Base-by-base conservation (phyloP, 2,888 invertebrate genomes). In the Lutraria lutraria region DNA sequence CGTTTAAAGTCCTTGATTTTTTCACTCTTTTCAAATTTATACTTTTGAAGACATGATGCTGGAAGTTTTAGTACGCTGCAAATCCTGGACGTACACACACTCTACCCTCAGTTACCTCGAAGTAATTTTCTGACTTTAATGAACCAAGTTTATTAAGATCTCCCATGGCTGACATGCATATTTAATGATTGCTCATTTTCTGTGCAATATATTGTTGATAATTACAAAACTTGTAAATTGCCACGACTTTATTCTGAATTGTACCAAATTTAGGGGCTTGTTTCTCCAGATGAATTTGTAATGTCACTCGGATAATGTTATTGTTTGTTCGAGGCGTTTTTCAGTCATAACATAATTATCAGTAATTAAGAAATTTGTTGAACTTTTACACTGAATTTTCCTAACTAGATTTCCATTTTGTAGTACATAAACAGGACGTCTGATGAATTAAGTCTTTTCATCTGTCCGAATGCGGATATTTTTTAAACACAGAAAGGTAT, bases 1-100 rank as follows among this genome's bases (percentile, higher is more conserved):
- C n/a, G 25, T 68, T 68, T 68, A 25, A 68, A 68, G 63, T 25
- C 25, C 25, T 68, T 68, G 12, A 68, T 12, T 99, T 99, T 0
- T 79, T 99, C 12, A 25, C 8, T n/a, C 19, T 68, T 68, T 68
- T 68, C 63, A 68, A 68, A 68, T 68, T 68, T 68, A 76, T 76
- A 31, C 76, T 19, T 19, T 76, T 76, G 76, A 76, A 34, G 25
- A 34, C 29, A 76, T 76, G 31, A 31, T 31, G 34, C 31, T 19
- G 43, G 21, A 68, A 68, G 63, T 68, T 68, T 68, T 68, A n/a
- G 25, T 68, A n/a, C 25, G 25, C 63, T 76, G 29, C 76, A 34
- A 76, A 15, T 76, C 16, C 15, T 19, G 25, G 76, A 76, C 31
- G 29, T 76, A 76, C 31, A 76, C 31, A 31, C 34, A 76, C 12